These are phyloP conservation scores for Ormyrus rosae DNA, from an alignment of 2,888 invertebrate genomes.

Conservation along the genomic window DNA sequence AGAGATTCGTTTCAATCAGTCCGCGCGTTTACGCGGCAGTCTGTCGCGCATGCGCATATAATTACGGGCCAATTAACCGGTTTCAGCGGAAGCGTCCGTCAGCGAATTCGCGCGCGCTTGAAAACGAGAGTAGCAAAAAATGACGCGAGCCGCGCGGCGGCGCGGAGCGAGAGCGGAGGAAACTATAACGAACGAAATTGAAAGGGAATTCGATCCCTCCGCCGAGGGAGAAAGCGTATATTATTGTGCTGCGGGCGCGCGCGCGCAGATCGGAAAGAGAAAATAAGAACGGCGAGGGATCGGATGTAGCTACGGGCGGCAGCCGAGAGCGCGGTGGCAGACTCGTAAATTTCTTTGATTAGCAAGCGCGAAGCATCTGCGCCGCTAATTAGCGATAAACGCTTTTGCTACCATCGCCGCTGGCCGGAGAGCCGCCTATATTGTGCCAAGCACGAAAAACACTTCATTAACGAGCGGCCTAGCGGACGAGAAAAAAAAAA, in stretches of 20 bases:
- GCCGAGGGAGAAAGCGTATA: constrained; percentile 36
- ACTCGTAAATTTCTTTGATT: constrained; percentile 63
- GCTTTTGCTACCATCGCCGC: constrained; percentile 13
- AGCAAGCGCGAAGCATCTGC: constrained; percentile 54
- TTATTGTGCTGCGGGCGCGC: not conserved
- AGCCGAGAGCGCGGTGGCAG: constrained; percentile 45
- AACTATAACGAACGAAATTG: constrained; percentile 59
- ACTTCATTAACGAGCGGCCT: constrained; percentile 11
- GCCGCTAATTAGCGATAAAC: constrained; percentile 56
- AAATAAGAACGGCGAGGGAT: not conserved
- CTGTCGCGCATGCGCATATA: constrained; percentile 28
- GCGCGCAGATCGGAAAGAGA: not conserved
- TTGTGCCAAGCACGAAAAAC: constrained; percentile 6
- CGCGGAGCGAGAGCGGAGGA: constrained; percentile 57
- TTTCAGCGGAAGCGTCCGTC: constrained; percentile 60
- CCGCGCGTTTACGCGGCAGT: constrained; percentile 7
- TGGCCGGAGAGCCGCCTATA: not conserved
- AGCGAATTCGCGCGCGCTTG: constrained; percentile 1
- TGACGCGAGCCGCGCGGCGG: not conserved
- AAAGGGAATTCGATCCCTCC: constrained; percentile 60
- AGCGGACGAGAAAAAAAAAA: not conserved
- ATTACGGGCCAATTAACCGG: constrained; percentile 62
- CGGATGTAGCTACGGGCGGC: constrained; percentile 18
- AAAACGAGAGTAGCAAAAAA: constrained; percentile 10
- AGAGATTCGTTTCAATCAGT: constrained; percentile 45